Base-by-base conservation (phyloP, 2,888 invertebrate genomes). In the Dichetophora obliterata region DNA sequence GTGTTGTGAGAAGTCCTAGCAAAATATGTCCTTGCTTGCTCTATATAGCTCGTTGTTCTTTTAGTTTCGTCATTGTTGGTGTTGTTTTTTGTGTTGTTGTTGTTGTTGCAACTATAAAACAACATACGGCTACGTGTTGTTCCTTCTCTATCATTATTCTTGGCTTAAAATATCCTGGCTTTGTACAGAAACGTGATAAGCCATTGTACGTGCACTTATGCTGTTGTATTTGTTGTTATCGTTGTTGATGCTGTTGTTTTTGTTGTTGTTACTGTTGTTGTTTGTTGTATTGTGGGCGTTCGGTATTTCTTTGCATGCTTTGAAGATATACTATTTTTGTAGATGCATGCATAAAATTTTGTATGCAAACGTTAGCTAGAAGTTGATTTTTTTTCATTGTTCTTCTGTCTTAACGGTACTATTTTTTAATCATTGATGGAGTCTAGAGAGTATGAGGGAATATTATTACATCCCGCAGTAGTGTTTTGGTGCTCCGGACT, bases 121-220 rank as follows among this genome's bases (percentile, higher is more conserved):
- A 81, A 82, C 81, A 81, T 78, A 77, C 75, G 80, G 78, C 76
- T 81, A 82, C 82, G 82, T 82, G 81, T 80, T 81, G 73, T 81
- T 81, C 78, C 77, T 76, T 79, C 81, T 77, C 78, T 78, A 77
- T 81, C 81, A 81, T 83, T 82, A 81, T 81, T 81, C 80, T 81
- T 80, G 81, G 79, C 80, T 82, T 82, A 80, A 79, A 81, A 80
- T 81, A 80, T 80, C 80, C 81, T 80, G 82, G 83, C 82, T 84
- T 84, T 83, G 79, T 78, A 78, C 79, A 80, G 80, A 80, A 81
- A 83, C 82, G 82, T 83, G 82, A 83, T 85, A 84, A 81, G 81
- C 83, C 82, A 82, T 83, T 83, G 82, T 84, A 87, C 86, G 86
- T 87, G 84, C 82, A 83, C 82, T 81, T 84, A 80, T 78, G 79